Evolutionary conservation across 2,797 vertebrate species (phyloP).

Genomic region (Otus scops): DNA sequence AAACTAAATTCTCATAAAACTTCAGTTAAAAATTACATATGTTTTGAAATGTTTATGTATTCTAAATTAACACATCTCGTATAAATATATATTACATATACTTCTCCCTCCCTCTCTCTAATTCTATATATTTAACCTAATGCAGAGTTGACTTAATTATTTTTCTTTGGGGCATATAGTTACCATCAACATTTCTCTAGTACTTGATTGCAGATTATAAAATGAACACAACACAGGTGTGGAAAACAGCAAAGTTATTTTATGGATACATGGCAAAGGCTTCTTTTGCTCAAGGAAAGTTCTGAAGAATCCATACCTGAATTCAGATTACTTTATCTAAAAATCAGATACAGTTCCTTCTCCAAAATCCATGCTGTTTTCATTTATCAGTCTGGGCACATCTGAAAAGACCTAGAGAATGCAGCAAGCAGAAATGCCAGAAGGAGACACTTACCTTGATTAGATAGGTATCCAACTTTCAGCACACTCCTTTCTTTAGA

Average conservation of each 20-base stretch:
- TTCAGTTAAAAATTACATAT: neutral
- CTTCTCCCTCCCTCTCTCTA: neutral
- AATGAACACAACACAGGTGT: neutral
- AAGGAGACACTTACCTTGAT: slow-evolving; percentile 60
- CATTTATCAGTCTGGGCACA: neutral
- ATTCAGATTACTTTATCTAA: neutral
- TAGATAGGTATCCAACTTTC: neutral
- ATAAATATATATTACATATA: neutral
- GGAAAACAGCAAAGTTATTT: neutral
- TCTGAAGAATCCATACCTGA: neutral
- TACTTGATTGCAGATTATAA: neutral
- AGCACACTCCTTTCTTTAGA: neutral
- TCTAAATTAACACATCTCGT: neutral
- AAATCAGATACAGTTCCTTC: neutral
- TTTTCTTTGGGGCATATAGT: neutral
- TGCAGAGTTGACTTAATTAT: neutral
- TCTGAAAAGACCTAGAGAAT: neutral
- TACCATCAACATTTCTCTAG: neutral
- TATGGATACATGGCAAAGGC: neutral
- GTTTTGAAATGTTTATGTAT: neutral
- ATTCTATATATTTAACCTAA: neutral
- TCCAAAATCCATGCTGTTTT: neutral
- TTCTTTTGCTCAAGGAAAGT: neutral
- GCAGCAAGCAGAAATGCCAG: neutral
- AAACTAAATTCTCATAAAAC: neutral